These are phyloP conservation scores for Cryptoprocta ferox DNA, from an alignment of 2,797 vertebrate genomes.

Conservation along the genomic window DNA sequence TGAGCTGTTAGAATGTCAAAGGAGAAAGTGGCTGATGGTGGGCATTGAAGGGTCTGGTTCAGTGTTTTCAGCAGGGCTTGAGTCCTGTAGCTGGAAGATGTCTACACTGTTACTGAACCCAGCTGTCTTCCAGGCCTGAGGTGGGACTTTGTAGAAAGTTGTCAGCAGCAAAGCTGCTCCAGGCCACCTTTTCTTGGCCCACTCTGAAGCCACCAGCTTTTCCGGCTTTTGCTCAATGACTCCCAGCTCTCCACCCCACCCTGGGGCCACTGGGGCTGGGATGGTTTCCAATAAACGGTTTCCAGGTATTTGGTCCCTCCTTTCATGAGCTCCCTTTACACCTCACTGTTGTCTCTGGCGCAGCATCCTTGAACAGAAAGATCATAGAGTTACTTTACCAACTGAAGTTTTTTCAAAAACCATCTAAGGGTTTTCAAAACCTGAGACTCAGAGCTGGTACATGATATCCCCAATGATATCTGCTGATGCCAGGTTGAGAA, in stretches of 20 bases:
- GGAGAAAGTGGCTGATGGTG: slow-evolving; percentile 31
- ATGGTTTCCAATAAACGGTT: not conserved
- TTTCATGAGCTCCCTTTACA: not conserved
- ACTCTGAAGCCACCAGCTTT: not conserved
- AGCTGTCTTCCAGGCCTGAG: not conserved
- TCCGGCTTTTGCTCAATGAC: not conserved
- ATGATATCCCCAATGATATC: not conserved
- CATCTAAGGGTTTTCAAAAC: not conserved
- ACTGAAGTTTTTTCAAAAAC: not conserved
- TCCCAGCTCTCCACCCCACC: not conserved
- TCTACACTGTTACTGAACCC: not conserved
- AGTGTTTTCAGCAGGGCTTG: not conserved
- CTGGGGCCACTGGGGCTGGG: not conserved
- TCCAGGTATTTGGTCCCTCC: not conserved
- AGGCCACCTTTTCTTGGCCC: not conserved
- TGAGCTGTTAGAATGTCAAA: slow-evolving; percentile 41
- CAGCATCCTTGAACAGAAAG: not conserved
- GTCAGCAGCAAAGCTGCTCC: not conserved
- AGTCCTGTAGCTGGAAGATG: not conserved
- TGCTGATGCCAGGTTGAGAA: not conserved
- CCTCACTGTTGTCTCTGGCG: not conserved
- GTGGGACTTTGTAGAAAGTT: not conserved
- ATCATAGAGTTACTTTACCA: not conserved
- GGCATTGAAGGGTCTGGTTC: not conserved
- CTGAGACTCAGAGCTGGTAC: not conserved